A percentile compares a stretch with the other conserved stretches of the same genome.
Evolutionary conservation across 2,797 vertebrate species (phyloP).

Genomic region (Chelonia mydas): DNA sequence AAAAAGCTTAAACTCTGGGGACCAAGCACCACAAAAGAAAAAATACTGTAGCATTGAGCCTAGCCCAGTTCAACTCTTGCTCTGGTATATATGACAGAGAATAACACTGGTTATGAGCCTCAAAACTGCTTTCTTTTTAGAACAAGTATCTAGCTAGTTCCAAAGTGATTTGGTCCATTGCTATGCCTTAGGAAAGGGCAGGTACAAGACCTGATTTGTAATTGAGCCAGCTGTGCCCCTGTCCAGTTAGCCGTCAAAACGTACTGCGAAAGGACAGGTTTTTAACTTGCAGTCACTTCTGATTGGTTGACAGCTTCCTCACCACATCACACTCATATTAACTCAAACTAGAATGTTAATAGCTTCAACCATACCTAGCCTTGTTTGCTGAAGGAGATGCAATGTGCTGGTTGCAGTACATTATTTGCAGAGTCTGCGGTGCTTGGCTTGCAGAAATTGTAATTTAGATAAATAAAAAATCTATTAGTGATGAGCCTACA

Average conservation of each 20-base stretch:
- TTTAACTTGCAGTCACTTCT: neutral
- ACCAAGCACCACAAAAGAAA: neutral
- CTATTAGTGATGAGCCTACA: constrained; percentile 36
- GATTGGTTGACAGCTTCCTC: neutral
- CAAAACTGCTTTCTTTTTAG: neutral
- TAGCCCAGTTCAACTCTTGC: neutral
- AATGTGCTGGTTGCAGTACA: neutral
- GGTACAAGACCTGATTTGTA: neutral
- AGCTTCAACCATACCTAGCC: neutral
- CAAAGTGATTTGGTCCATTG: neutral
- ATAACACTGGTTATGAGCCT: neutral
- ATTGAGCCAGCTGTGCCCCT: neutral
- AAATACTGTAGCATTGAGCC: neutral
- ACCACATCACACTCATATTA: neutral
- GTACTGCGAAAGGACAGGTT: neutral
- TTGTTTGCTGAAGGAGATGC: neutral
- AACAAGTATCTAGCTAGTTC: fast-evolving
- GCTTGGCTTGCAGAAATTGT: constrained; percentile 25
- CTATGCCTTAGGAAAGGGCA: neutral
- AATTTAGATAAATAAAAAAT: constrained; percentile 18
- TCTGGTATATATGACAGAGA: neutral
- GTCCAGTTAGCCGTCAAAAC: neutral
- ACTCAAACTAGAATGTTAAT: constrained; percentile 18
- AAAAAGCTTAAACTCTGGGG: neutral
- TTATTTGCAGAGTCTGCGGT: neutral